Conservation (phyloP, 2,888 invertebrate species). For the Trissonchulus latispiculum region DNA sequence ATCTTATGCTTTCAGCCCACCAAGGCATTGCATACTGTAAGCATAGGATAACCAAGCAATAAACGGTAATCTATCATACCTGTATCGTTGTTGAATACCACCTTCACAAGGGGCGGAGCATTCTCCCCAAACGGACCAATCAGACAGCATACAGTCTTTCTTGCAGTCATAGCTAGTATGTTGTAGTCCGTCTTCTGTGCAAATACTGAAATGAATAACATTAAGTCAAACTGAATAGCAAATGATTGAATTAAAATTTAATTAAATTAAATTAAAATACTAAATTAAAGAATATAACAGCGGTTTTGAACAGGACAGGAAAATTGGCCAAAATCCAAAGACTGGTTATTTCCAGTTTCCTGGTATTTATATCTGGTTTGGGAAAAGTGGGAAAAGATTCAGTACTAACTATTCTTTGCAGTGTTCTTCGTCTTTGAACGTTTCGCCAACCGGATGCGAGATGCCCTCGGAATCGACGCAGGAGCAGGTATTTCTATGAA, state of each 20-base stretch:
- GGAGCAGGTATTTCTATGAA: neutral
- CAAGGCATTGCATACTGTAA: too few species aligned
- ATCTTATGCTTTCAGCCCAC: too few species aligned
- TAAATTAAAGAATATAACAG: too few species aligned
- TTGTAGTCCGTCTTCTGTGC: slow-evolving; percentile 10
- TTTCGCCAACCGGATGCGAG: slow-evolving; percentile 1
- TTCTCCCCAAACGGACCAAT: slow-evolving; percentile 18
- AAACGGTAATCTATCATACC: slow-evolving; percentile 6
- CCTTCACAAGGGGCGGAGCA: slow-evolving; percentile 18
- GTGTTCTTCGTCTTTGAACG: slow-evolving; percentile 18
- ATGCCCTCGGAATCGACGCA: slow-evolving; percentile 13
- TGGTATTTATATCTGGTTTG: too few species aligned
- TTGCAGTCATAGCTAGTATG: neutral
- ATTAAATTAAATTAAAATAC: too few species aligned
- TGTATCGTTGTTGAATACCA: slow-evolving; percentile 15
- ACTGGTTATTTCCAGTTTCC: too few species aligned
- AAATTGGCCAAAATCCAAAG: too few species aligned
- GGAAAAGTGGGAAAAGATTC: too few species aligned
- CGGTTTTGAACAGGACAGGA: too few species aligned
- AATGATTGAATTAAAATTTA: too few species aligned
- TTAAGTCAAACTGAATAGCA: too few species aligned
- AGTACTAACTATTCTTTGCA: slow-evolving; percentile 18
- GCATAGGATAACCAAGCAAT: too few species aligned
- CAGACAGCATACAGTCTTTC: slow-evolving; percentile 14
- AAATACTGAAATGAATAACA: slow-evolving; percentile 15